Evolutionary conservation across 2,888 invertebrate genomes (phyloP), one percentile per base, ranked within the genome.

Genomic region (Scaptodrosophila latifasciaeformis): DNA sequence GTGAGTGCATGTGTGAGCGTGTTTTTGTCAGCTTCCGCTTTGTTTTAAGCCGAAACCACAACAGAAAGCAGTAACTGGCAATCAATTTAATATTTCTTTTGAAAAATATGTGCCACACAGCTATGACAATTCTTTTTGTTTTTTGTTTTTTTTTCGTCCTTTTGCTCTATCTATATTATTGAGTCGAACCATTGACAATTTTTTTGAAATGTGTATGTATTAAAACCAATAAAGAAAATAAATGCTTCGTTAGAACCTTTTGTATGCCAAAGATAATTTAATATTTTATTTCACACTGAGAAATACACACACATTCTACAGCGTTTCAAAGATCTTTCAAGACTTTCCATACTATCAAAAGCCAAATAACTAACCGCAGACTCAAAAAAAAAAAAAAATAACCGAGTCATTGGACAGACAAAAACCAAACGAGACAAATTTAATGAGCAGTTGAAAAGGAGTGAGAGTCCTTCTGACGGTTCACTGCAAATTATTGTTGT

Each of bases 201-300:
- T n/a, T n/a, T n/a, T n/a, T n/a, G n/a, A n/a, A 21, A 17, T n/a
- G 29, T 45, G 44, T n/a, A 30, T 5, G 30, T 21, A 17, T 4
- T 7, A 30, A 7, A 29, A 10, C 3, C 4, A 29, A n/a, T 29
- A 4, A 35, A 19, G 29, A 18, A 56, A 61, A 77, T 67, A 75
- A 76, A 77, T 79, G 80, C 61, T 75, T 75, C 75, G 81, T 75
- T 75, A 75, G 66, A 68, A 62, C 50, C 75, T 66, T 68, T 80
- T 80, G 81, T 75, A 59, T 54, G 60, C 35, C 40, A 21, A 31
- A 42, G 63, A 66, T 75, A 80, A 75, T 75, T 77, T 80, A 74
- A 75, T 75, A 75, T 80, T 64, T 64, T 54, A 53, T 46, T 60
- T 54, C 53, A 44, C 50, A 50, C 34, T 10, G 18, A 47, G 12